phyloP scores from a whole-genome alignment of 2,797 vertebrate species.

The Channa striata region DNA sequence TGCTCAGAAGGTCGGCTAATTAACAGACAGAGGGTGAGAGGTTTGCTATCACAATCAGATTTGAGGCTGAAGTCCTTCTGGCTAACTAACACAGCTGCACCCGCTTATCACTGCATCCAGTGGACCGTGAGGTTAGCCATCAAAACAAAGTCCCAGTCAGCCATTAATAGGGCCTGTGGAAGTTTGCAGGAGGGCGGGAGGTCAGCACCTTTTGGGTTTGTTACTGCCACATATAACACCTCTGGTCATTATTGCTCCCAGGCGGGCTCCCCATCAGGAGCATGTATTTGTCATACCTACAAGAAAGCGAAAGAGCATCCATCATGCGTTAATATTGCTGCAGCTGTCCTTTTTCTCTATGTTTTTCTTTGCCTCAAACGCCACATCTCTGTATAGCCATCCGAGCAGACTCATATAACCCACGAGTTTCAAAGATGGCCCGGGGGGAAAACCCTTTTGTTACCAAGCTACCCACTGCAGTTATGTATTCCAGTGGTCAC shows the following conservation, averaged over 20 bases:
- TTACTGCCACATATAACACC: constrained; percentile 62
- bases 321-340: neutral
- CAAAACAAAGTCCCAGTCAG: constrained; percentile 69
- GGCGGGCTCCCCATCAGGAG: constrained; percentile 30
- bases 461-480: constrained; percentile 28
- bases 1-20: constrained; percentile 63
- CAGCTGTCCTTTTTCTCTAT: constrained; percentile 14
- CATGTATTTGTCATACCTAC: constrained; percentile 36
- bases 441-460: constrained; percentile 33
- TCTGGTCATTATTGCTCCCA: constrained; percentile 61
- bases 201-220: constrained; percentile 61
- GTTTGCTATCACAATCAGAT: constrained; percentile 68
- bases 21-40: constrained; percentile 56
- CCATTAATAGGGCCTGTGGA: constrained; percentile 68
- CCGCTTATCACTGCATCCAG: constrained; percentile 65
- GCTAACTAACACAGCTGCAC: constrained; percentile 72
- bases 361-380: constrained; percentile 20
- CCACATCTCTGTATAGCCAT: constrained; percentile 24
- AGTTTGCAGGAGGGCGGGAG: constrained; percentile 61
- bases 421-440: constrained; percentile 25
- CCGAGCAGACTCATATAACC: constrained; percentile 17
- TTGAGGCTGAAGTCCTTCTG: constrained; percentile 62
- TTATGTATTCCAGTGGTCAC: constrained; percentile 70
- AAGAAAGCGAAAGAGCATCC: constrained; percentile 20
- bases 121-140: constrained; percentile 69